phyloP scores from a whole-genome alignment of 2,113 vertebrate species.

The Rousettus leschenaultii region DNA sequence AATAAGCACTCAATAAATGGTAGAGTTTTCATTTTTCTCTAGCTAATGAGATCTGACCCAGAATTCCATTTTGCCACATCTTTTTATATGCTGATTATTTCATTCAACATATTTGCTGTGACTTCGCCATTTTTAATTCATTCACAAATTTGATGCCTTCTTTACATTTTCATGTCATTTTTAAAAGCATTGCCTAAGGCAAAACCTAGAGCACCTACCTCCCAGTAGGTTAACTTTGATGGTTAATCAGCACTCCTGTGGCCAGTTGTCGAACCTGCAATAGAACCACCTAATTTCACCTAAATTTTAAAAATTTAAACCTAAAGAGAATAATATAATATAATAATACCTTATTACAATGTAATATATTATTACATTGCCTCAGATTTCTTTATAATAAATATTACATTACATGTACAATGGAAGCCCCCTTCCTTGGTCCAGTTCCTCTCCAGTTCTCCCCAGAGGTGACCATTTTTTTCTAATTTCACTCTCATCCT shows the following conservation, averaged over 20 bases:
- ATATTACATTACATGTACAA: not conserved
- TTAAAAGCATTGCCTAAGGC: not conserved
- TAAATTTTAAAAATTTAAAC: not conserved
- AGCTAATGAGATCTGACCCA: not conserved
- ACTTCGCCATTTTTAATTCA: not conserved
- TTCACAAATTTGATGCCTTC: slow-evolving; percentile 25
- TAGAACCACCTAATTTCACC: not conserved
- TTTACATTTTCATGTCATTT: slow-evolving; percentile 34
- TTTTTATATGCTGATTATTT: not conserved
- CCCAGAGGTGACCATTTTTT: not conserved
- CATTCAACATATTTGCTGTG: not conserved
- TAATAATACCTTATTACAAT: not conserved
- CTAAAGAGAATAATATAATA: not conserved
- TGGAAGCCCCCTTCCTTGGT: not conserved
- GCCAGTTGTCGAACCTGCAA: not conserved
- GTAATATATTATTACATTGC: not conserved
- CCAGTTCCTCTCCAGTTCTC: not conserved
- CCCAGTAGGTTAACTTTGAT: not conserved
- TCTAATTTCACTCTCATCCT: not conserved
- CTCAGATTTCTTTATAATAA: slow-evolving; percentile 37
- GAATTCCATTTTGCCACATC: slow-evolving; percentile 5
- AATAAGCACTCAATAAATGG: not conserved
- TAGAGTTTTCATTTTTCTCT: not conserved
- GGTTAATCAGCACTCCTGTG: not conserved
- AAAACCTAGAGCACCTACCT: not conserved